Conservation (phyloP, 2,113 vertebrate genomes). For the Turdus rufiventris region DNA sequence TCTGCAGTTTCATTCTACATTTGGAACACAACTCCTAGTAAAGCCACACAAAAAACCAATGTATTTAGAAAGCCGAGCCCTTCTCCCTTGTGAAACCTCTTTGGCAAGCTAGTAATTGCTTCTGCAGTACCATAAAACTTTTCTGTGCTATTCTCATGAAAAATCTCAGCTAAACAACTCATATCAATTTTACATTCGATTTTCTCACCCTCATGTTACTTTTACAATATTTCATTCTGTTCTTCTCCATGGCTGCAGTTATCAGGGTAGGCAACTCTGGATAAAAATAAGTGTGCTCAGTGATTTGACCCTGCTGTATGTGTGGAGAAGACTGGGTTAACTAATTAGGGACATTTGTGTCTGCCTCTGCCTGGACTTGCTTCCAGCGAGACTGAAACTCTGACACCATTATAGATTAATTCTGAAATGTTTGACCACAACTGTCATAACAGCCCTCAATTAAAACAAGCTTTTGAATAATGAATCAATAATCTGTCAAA, state of each 20-base stretch:
- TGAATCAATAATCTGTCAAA: constrained; percentile 37
- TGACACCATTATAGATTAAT: constrained; percentile 9
- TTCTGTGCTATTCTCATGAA: not conserved
- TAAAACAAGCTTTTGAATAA: constrained; percentile 39
- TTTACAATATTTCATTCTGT: not conserved
- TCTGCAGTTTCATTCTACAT: not conserved
- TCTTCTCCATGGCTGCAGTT: not conserved
- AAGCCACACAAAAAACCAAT: not conserved
- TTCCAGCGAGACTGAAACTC: not conserved
- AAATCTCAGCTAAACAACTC: not conserved
- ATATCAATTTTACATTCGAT: not conserved
- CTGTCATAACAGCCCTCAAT: not conserved
- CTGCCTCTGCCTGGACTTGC: not conserved
- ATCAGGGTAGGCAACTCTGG: not conserved
- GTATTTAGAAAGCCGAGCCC: not conserved
- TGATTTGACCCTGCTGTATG: not conserved
- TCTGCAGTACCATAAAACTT: not conserved
- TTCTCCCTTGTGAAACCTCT: not conserved
- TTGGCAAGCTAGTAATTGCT: not conserved
- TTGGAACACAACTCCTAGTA: not conserved
- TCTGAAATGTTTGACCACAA: constrained; percentile 10
- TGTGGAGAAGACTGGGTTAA: not conserved
- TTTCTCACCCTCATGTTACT: not conserved
- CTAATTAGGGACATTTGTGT: not conserved
- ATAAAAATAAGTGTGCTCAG: not conserved